Evolutionary conservation across 30 jellyfish, hydroid and myxozoan genomes (phyloP), one percentile per base, ranked within the genome.

Genomic region (Aurelia sp.): DNA sequence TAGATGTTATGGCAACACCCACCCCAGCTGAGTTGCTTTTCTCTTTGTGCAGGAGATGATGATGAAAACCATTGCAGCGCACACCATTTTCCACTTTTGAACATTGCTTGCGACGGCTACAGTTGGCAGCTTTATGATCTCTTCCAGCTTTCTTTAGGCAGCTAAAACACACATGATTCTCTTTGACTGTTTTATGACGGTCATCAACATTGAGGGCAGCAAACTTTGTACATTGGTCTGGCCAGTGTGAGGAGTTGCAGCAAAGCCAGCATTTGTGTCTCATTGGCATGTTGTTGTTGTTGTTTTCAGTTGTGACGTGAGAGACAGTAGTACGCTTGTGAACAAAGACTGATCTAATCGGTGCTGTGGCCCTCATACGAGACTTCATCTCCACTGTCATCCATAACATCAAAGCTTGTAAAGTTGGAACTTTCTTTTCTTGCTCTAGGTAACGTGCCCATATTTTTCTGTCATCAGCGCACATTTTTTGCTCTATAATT

Each of bases 281-380:
- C 22, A 24, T 53, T 62, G 71, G 76, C 18, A 57, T 77, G 70
- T 87, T 67, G 84, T 82, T n/a, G 91, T 70, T 77, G 87, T 24
- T 76, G 71, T 66, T 67, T 76, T 63, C 91, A n/a, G 87, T 72
- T 8, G 88, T 60, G 87, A 72, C 81, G 70, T 76, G 82, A 40
- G 52, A 48, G 87, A 60, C 91, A 16, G 82, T 68, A 60, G 33
- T 27, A 27, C 91, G 91, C 62, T 53, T 78, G 61, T 78, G 82
- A 77, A 38, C 82, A 77, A 50, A 68, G 80, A 80, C 57, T 67
- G 96, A 51, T 66, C 91, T 87, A 17, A 87, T 78, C 16, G 91
- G 96, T 76, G 96, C 88, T 53, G 87, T 78, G 67, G 88, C 91
- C 4, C 81, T 72, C 91, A 87, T 87, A 24, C 88, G 81, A n/a